These are phyloP conservation scores for Antennarius maculatus DNA, from an alignment of 2,797 vertebrate species.

Conservation along the genomic window DNA sequence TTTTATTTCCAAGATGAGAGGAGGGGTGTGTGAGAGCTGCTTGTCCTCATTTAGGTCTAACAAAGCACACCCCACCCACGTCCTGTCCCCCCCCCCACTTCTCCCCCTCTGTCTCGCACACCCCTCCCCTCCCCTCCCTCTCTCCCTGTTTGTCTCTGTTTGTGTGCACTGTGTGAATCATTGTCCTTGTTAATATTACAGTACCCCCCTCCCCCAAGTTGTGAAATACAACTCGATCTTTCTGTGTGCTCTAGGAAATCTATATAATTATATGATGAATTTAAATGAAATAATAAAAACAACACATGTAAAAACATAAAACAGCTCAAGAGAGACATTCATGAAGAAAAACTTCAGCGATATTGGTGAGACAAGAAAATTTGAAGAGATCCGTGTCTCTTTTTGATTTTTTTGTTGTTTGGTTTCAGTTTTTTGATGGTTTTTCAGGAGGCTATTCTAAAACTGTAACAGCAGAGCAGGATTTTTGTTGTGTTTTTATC, in stretches of 20 bases:
- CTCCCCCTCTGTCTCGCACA: conserved; percentile 64
- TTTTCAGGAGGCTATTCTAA: conserved; percentile 65
- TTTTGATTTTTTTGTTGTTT: conserved; percentile 67
- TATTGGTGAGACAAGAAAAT: conserved; percentile 49
- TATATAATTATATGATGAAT: conserved; percentile 82
- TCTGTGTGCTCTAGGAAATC: conserved; percentile 85
- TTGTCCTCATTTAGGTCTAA: conserved; percentile 74
- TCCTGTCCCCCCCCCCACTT: conserved; percentile 46
- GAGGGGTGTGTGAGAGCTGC: conserved; percentile 69
- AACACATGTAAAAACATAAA: conserved; percentile 60
- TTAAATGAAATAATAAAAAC: conserved; percentile 76
- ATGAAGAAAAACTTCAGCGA: conserved; percentile 58
- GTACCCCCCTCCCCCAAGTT: conserved; percentile 61
- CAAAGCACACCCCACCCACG: conserved; percentile 72
- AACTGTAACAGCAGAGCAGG: conserved; percentile 63
- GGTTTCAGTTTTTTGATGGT: conserved; percentile 71
- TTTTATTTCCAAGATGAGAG: conserved; percentile 61
- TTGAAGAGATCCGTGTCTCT: conserved; percentile 46
- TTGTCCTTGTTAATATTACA: conserved; percentile 78
- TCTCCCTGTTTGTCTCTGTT: conserved; percentile 73
- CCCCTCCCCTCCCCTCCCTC: conserved; percentile 36
- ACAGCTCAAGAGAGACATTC: conserved; percentile 62
- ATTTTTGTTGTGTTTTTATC: conserved; percentile 70
- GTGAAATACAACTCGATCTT: conserved; percentile 78
- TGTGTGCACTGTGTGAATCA: conserved; percentile 82